Conservation (phyloP, 2,888 invertebrate species). For the Drosophila atroscutellata region DNA sequence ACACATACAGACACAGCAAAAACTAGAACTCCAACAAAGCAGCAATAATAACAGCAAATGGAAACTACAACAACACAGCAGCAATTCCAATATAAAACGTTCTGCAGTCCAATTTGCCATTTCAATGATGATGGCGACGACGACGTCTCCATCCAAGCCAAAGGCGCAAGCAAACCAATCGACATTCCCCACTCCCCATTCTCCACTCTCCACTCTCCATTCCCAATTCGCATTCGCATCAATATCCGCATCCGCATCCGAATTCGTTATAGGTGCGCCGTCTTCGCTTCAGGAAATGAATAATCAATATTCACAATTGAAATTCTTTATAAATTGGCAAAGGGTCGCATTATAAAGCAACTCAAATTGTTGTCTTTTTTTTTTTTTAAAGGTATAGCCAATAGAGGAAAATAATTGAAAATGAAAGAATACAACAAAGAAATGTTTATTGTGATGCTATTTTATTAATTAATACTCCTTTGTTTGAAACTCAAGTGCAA, state of each 20-base stretch:
- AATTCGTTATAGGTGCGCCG: slow-evolving; percentile 49
- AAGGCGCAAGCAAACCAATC: slow-evolving; percentile 42
- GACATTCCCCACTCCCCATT: slow-evolving; percentile 14
- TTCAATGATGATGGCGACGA: slow-evolving; percentile 58
- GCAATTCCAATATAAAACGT: slow-evolving; percentile 65
- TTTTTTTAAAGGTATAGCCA: not conserved
- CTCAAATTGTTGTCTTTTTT: not conserved
- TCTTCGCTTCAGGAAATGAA: slow-evolving; percentile 66
- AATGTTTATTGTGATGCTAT: not conserved
- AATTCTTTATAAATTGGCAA: slow-evolving; percentile 72
- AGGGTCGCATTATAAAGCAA: slow-evolving; percentile 31
- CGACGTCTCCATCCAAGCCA: slow-evolving; percentile 37
- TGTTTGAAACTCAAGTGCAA: not conserved
- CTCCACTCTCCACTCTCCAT: slow-evolving; percentile 3
- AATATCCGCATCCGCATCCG: slow-evolving; percentile 28
- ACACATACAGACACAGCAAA: slow-evolving; percentile 3
- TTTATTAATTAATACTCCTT: not conserved
- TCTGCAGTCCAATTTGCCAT: slow-evolving; percentile 76
- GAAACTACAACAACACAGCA: slow-evolving; percentile 44
- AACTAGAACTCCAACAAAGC: slow-evolving; percentile 17
- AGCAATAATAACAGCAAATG: slow-evolving; percentile 50
- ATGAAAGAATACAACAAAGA: not conserved
- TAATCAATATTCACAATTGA: slow-evolving; percentile 77
- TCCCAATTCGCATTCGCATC: slow-evolving; percentile 29
- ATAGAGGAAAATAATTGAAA: slow-evolving; percentile 5